Base-by-base conservation (phyloP, 2,797 vertebrate species). In the Darevskia mixta region DNA sequence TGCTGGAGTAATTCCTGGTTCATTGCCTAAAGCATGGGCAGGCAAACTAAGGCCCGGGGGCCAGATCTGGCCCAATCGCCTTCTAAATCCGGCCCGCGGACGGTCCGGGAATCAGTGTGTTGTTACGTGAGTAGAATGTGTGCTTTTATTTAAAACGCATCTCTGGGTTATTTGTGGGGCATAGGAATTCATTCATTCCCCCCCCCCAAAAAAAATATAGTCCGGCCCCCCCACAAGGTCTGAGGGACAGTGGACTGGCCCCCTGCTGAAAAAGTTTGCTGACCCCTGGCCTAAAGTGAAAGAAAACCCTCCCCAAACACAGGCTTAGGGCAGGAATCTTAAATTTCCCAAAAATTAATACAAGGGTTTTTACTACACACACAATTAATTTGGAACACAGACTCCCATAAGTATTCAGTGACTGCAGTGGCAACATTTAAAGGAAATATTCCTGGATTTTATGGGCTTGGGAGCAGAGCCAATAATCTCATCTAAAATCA, bases 401-500 rank as follows among this genome's bases (percentile, higher is more conserved):
- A 79, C 6, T 77, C 41, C 18, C n/a, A 25, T 45, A 86, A 64
- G 17, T 79, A 73, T 73, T 27, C 27, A 86, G 13, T 29, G 13
- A 78, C 3, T 7, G 61, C 29, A 49, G n/a, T 64, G 38, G 11
- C 20, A 86, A 66, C 23, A 38, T 71, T 83, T 79, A 69, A 76
- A 64, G 58, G 17, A 76, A 72, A 73, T 85, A 85, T 72, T 41
- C 35, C 3, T 45, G 75, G 64, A 7, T 38, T 85, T 32, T 85
- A 73, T 83, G 58, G 86, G 32, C 85, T 79, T 64, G 29, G 80
- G 85, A 87, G 55, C 2, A 17, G 82, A 78, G 41, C 35, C 78
- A 85, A 92, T 89, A 61, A 85, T 66, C 41, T 72, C 66, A 66
- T 73, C 88, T 6, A 66, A 87, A 90, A n/a, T 86, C 83, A 86